Evolutionary conservation across 2,797 vertebrate species (phyloP).

Genomic region (Protonibea diacanthus): DNA sequence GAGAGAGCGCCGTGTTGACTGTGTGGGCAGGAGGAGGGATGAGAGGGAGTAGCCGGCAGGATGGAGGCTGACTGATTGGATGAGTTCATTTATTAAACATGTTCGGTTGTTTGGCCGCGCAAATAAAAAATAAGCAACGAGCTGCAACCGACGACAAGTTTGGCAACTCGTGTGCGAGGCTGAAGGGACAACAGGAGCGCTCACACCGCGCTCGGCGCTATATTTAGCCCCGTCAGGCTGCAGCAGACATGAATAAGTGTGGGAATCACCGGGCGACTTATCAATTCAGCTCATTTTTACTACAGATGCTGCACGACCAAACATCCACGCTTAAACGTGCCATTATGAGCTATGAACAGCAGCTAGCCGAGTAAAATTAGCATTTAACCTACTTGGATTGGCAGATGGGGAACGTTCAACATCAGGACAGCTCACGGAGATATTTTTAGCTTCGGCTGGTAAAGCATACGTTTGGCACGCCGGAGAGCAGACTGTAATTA

Average conservation of each 20-base stretch:
- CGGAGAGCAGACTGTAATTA: not conserved
- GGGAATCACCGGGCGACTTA: conserved; percentile 53
- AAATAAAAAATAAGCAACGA: not conserved
- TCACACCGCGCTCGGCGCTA: conserved; percentile 52
- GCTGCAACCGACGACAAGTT: conserved; percentile 46
- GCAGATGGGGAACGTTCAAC: conserved; percentile 11
- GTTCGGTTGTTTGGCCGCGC: not conserved
- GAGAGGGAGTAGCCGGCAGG: conserved; percentile 57
- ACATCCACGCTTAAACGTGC: not conserved
- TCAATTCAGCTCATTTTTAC: conserved; percentile 50
- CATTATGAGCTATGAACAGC: not conserved
- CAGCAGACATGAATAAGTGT: conserved; percentile 54
- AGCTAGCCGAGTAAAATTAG: conserved; percentile 8
- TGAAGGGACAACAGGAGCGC: conserved; percentile 45
- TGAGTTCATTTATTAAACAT: not conserved
- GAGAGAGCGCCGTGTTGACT: conserved; percentile 57
- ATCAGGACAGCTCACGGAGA: not conserved
- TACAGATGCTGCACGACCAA: conserved; percentile 16
- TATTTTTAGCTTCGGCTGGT: not conserved
- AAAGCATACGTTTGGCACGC: not conserved
- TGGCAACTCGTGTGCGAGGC: conserved; percentile 28
- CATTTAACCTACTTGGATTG: conserved; percentile 1
- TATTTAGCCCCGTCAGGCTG: conserved; percentile 63
- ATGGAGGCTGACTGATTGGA: conserved; percentile 49
- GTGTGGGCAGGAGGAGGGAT: conserved; percentile 69